Percentiles rank a stretch among this genome's conserved stretches.
Evolutionary conservation across 2,113 vertebrate species (phyloP).

Genomic region (Sakesphorus luctuosus): DNA sequence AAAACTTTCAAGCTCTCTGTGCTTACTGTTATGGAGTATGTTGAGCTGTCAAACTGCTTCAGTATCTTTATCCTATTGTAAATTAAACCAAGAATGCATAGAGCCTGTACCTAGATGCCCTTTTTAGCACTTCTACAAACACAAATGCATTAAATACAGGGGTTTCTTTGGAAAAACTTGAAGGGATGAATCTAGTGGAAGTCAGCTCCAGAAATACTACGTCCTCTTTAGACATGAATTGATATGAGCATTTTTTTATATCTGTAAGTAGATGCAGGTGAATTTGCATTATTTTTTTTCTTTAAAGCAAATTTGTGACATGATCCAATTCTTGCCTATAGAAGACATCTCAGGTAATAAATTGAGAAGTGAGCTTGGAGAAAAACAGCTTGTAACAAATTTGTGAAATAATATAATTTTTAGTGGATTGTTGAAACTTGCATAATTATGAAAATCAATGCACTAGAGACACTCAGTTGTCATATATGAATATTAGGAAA

Average conservation of each 20-base stretch:
- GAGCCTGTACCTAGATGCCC: background rate
- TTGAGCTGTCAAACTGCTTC: background rate
- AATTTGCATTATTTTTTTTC: background rate
- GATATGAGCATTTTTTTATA: background rate
- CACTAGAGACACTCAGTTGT: background rate
- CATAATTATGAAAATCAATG: conserved; percentile 49
- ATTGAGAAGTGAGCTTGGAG: conserved; percentile 16
- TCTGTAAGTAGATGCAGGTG: background rate
- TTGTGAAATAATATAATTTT: conserved; percentile 22
- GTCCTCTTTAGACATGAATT: background rate
- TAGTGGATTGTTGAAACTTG: conserved; percentile 35
- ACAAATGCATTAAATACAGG: background rate
- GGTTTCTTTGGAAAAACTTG: background rate
- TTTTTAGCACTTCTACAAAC: background rate
- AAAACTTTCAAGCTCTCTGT: background rate
- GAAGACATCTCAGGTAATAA: conserved; percentile 16
- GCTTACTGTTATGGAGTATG: background rate
- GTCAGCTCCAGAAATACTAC: background rate
- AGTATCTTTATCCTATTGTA: background rate
- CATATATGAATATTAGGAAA: background rate
- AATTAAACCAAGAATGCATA: background rate
- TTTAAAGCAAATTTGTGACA: background rate
- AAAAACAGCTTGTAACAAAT: background rate
- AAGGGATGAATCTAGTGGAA: background rate
- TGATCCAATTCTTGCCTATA: background rate